phyloP scores from a whole-genome alignment of 2,113 vertebrate genomes.

The Falco punctatus region DNA sequence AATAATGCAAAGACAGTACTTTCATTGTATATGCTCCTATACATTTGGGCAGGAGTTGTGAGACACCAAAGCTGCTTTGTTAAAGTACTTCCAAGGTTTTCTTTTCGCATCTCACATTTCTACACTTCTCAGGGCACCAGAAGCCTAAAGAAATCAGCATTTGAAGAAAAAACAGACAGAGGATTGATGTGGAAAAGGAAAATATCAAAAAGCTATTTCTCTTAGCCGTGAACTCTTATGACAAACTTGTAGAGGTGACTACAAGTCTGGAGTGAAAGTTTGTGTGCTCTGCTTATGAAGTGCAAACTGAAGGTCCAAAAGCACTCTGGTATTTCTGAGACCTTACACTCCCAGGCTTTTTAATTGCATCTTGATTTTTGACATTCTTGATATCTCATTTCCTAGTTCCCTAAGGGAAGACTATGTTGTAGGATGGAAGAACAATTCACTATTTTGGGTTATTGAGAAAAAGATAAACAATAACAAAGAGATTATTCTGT shows the following conservation, averaged over 20 bases:
- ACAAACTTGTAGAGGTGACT: not conserved
- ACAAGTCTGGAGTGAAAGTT: not conserved
- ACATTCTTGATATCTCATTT: not conserved
- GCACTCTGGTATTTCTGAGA: not conserved
- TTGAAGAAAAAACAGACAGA: constrained; percentile 36
- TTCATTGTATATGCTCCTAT: not conserved
- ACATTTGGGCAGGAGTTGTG: not conserved
- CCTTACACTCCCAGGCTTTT: not conserved
- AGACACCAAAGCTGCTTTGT: constrained; percentile 18
- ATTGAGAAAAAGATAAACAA: not conserved
- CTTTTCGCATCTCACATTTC: not conserved
- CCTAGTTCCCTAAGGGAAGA: not conserved
- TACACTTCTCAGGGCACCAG: not conserved
- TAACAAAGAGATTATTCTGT: not conserved
- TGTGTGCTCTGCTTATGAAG: not conserved
- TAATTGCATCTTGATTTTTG: not conserved
- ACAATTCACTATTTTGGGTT: not conserved
- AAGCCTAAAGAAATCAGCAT: constrained; percentile 21
- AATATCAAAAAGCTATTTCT: not conserved
- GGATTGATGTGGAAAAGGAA: not conserved
- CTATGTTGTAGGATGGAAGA: not conserved
- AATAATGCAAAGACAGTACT: not conserved
- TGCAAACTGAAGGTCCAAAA: not conserved
- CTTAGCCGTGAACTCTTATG: not conserved
- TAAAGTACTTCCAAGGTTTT: constrained; percentile 9